Percentiles rank a stretch among this genome's conserved stretches.
phyloP scores from a whole-genome alignment of 2,888 invertebrate genomes.

The Lepidocyrtinus sp. region DNA sequence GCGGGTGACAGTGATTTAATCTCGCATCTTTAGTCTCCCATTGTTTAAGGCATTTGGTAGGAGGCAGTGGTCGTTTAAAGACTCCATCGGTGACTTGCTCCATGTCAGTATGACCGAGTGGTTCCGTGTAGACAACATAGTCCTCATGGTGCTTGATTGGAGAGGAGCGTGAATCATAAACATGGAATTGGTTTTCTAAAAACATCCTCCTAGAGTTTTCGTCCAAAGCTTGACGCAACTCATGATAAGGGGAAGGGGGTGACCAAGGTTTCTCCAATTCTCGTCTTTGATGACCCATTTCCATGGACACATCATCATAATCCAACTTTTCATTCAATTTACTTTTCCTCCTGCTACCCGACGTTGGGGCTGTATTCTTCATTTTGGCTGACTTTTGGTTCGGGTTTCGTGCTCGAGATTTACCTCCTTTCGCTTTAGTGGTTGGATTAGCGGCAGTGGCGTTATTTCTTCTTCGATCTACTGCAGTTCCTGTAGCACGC shows the following conservation, averaged over 20 bases:
- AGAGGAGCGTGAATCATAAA: slow-evolving; percentile 17
- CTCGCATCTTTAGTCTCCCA: slow-evolving; percentile 52
- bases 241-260: neutral
- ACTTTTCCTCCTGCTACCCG: slow-evolving; percentile 62
- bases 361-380: slow-evolving; percentile 42
- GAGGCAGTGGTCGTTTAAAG: slow-evolving; percentile 52
- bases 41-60: slow-evolving; percentile 40
- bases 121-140: slow-evolving; percentile 34
- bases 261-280: slow-evolving; percentile 29
- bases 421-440: slow-evolving; percentile 33
- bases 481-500: neutral
- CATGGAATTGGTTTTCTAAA: slow-evolving; percentile 17
- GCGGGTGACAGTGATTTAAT: slow-evolving; percentile 8
- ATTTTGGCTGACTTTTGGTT: slow-evolving; percentile 43
- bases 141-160: slow-evolving; percentile 43
- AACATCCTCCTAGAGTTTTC: slow-evolving; percentile 22
- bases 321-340: slow-evolving; percentile 64
- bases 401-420: slow-evolving; percentile 32
- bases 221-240: slow-evolving; percentile 3
- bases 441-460: slow-evolving; percentile 19
- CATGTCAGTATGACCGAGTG: slow-evolving; percentile 39
- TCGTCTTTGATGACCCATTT: neutral
- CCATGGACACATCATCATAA: slow-evolving; percentile 54
- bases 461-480: slow-evolving; percentile 29
- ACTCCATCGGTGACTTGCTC: slow-evolving; percentile 55